Percentiles rank a stretch among this genome's conserved stretches.
These are phyloP conservation scores for Melieria picta DNA, from an alignment of 2,888 invertebrate genomes.

Conservation along the genomic window DNA sequence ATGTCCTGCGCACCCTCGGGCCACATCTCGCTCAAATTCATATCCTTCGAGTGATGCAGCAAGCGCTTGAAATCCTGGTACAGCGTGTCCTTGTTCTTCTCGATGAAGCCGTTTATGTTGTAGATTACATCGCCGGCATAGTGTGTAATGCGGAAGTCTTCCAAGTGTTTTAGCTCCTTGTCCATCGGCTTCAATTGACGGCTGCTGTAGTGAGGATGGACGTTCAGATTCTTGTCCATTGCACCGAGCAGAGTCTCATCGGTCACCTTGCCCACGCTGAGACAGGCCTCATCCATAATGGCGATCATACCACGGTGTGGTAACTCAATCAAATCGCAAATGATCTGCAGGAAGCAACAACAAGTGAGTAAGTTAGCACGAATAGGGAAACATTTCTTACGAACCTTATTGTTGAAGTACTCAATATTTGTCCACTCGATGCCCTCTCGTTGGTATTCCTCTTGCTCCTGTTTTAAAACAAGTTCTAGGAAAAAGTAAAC, in stretches of 20 bases:
- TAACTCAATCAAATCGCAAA: constrained; percentile 95
- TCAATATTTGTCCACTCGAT: constrained; percentile 95
- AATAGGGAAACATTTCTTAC: neutral
- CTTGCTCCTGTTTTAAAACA: constrained; percentile 97
- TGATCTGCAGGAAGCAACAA: constrained; percentile 68
- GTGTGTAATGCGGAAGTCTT: constrained; percentile 87
- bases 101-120: constrained; percentile 88
- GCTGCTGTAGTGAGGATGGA: constrained; percentile 91
- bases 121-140: constrained; percentile 98
- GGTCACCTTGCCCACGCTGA: constrained; percentile 92
- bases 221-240: constrained; percentile 87
- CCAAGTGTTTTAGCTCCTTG: constrained; percentile 80
- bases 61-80: constrained; percentile 97
- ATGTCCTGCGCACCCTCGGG: constrained; percentile 95
- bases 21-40: constrained; percentile 89
- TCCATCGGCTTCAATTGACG: constrained; percentile 84
- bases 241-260: constrained; percentile 88
- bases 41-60: constrained; percentile 83
- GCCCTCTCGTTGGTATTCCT: constrained; percentile 95
- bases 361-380: neutral
- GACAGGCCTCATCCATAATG: constrained; percentile 96
- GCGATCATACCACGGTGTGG: constrained; percentile 91
- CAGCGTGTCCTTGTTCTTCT: constrained; percentile 96
- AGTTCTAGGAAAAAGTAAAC: constrained; percentile 73
- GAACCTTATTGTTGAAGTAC: constrained; percentile 94